phyloP scores from a whole-genome alignment of 2,797 vertebrate genomes.

The Enteromius viviparus region DNA sequence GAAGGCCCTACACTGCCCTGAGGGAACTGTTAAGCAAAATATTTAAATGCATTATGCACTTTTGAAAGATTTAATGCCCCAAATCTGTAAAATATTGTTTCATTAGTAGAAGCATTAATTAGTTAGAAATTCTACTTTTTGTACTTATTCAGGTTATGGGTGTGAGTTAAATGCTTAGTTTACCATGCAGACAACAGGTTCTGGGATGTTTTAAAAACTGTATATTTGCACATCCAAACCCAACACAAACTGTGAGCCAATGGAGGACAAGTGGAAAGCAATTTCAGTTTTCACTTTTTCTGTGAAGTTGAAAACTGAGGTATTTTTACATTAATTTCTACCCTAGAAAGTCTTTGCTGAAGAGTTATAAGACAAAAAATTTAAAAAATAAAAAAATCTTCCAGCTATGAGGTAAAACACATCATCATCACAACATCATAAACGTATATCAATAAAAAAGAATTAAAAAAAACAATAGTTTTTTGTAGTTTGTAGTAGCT shows the following conservation, averaged over 20 bases:
- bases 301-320: not conserved
- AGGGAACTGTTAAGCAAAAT: not conserved
- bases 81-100: not conserved
- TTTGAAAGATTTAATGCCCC: not conserved
- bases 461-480: no score
- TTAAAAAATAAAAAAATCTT: no score
- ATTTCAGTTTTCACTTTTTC: not conserved
- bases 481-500: no score
- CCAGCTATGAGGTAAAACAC: not conserved
- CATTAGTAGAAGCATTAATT: not conserved
- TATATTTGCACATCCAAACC: not conserved
- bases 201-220: not conserved
- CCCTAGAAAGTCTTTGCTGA: not conserved
- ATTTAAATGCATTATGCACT: not conserved
- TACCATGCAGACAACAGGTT: not conserved
- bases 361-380: not conserved
- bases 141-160: not conserved
- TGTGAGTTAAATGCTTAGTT: not conserved
- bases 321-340: no score
- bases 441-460: no score
- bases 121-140: not conserved
- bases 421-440: not conserved
- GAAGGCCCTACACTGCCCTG: not conserved
- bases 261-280: not conserved
- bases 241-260: not conserved